These are phyloP conservation scores for Cyanoderma ruficeps DNA, from an alignment of 2,113 vertebrate genomes.

Conservation along the genomic window DNA sequence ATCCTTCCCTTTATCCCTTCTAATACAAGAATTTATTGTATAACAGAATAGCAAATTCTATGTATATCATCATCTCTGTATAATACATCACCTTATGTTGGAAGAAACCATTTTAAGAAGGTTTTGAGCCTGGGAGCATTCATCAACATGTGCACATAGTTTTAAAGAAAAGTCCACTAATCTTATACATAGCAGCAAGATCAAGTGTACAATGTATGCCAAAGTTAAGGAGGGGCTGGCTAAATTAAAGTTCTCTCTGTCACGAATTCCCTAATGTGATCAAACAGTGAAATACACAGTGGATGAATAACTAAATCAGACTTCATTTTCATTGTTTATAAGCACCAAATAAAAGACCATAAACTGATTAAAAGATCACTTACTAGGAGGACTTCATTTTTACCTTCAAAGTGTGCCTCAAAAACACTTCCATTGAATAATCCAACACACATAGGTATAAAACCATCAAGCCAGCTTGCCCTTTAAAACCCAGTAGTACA, in stretches of 20 bases:
- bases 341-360: not conserved
- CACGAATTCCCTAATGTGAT: conserved; percentile 22
- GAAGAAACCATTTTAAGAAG: not conserved
- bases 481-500: not conserved
- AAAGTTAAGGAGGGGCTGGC: not conserved
- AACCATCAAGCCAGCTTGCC: conserved; percentile 9
- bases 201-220: not conserved
- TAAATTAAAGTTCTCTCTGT: conserved; percentile 34
- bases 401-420: not conserved
- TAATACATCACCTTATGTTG: not conserved
- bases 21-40: not conserved
- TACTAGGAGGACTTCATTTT: conserved; percentile 2
- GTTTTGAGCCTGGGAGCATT: not conserved
- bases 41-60: not conserved
- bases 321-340: conserved; percentile 25
- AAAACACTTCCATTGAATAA: not conserved
- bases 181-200: not conserved
- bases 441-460: not conserved
- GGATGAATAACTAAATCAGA: conserved; percentile 65
- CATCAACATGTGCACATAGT: not conserved
- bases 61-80: not conserved
- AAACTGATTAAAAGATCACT: not conserved
- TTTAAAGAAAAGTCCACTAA: not conserved
- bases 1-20: not conserved
- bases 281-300: conserved; percentile 37